phyloP scores from a whole-genome alignment of 2,888 invertebrate species.

The Sphinx pinastri region DNA sequence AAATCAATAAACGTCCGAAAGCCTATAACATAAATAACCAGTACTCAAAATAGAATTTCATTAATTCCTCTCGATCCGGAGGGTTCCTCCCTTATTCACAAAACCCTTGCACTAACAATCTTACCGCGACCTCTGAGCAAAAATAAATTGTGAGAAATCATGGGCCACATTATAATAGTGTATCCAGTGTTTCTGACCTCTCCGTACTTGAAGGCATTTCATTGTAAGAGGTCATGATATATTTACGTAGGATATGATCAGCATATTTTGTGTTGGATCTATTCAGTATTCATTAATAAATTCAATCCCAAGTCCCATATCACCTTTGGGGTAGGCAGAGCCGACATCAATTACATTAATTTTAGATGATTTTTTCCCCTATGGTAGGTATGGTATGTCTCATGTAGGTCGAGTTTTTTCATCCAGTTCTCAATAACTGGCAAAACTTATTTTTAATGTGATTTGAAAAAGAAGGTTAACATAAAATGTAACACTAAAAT shows the following conservation, averaged over 20 bases:
- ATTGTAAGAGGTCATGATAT: background rate
- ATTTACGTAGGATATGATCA: background rate
- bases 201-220: background rate
- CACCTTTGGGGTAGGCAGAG: no score
- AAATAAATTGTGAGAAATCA: constrained; percentile 45
- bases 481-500: no score
- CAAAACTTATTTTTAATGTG: no score
- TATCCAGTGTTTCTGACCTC: background rate
- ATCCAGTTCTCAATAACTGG: no score
- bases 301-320: no score
- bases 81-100: constrained; percentile 34
- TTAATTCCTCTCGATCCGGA: constrained; percentile 55
- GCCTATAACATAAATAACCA: constrained; percentile 16
- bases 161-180: constrained; percentile 28
- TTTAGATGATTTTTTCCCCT: no score
- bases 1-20: constrained; percentile 22
- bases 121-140: constrained; percentile 38
- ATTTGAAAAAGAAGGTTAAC: no score
- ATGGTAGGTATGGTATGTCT: no score
- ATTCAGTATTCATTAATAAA: no score
- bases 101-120: constrained; percentile 44
- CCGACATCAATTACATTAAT: no score
- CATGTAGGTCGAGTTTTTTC: no score
- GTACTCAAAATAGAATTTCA: constrained; percentile 54
- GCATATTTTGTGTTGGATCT: background rate